Evolutionary conservation across 2,888 invertebrate genomes (phyloP), one percentile per base, ranked within the genome.

Genomic region (Lasius platythorax): DNA sequence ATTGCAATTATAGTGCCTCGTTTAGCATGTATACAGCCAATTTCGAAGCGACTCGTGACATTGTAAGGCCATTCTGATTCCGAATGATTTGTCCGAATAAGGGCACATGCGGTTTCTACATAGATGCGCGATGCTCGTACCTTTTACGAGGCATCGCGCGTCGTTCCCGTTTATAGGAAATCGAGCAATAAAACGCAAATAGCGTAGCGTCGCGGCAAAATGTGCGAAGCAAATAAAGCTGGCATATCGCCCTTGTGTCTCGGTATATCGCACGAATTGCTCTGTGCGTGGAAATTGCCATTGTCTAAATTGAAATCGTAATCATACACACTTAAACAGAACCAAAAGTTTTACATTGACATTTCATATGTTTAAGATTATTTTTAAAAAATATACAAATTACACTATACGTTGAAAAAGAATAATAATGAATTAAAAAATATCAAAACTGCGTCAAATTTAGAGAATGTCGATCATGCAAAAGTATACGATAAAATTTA

Each of bases 171-270:
- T 91, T 92, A 90, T 83, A 83, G 89, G 82, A 82, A 87, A 91
- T 90, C 86, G 85, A 37, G 89, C 84, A 89, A 89, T 91, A 91
- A 92, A 92, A 89, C 85, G 87, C 87, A 75, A 86, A 85, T 87
- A 85, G 83, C 85, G 40, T 82, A 82, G 70, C 58, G 46, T 67
- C 78, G 37, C 64, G 86, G 74, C 76, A 58, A 82, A 85, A 75
- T 56, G 63, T 84, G 15, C 82, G 11, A 46, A 64, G 30, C 61
- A 83, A 79, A 88, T 81, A 88, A 90, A 84, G 72, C 72, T 63
- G 75, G 76, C 56, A 84, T 89, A 88, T 87, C 83, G 81, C 33
- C 33, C 37, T 82, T 46, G 58, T 73, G 50, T 64, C 83, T 83
- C 64, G 82, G 76, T 50, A 73, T 82, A 87, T 89, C 74, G 82